Percentiles rank a stretch among this genome's conserved stretches.
Conservation (phyloP, 2,113 vertebrate species). For the Hiodon tergisus region DNA sequence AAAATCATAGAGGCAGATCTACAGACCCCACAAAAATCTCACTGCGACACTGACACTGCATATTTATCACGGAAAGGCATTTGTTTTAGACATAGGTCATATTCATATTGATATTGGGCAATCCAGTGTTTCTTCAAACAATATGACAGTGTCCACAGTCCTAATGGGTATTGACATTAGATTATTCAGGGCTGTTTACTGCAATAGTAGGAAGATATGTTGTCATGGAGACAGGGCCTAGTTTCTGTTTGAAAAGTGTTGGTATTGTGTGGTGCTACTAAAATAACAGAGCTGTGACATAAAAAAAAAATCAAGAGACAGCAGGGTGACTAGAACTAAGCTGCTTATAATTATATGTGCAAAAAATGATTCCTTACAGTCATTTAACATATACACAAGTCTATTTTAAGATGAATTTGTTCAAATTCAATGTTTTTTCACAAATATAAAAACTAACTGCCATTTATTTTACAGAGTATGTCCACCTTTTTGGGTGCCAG, state of each 20-base stretch:
- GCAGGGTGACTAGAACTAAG: slow-evolving; percentile 1
- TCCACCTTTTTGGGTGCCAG: slow-evolving; percentile 30
- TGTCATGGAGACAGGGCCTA: slow-evolving; percentile 12
- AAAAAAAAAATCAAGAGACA: slow-evolving; percentile 1
- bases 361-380: slow-evolving; percentile 8
- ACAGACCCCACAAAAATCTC: not conserved
- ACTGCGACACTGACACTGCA: not conserved
- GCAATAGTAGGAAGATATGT: slow-evolving; percentile 6
- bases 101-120: not conserved
- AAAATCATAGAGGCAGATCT: not conserved
- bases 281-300: slow-evolving; percentile 14
- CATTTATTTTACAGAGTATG: slow-evolving; percentile 24
- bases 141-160: not conserved
- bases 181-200: slow-evolving; percentile 4
- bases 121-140: not conserved
- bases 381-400: slow-evolving; percentile 10
- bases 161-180: not conserved
- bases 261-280: slow-evolving; percentile 15
- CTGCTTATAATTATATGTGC: slow-evolving; percentile 9
- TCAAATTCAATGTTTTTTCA: not conserved
- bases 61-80: not conserved
- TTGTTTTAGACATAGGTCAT: not conserved
- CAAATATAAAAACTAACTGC: slow-evolving; percentile 18
- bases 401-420: not conserved
- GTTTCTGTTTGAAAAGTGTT: slow-evolving; percentile 8